These are phyloP conservation scores for Semaprochilodus insignis DNA, from an alignment of 2,797 vertebrate genomes.

Conservation along the genomic window DNA sequence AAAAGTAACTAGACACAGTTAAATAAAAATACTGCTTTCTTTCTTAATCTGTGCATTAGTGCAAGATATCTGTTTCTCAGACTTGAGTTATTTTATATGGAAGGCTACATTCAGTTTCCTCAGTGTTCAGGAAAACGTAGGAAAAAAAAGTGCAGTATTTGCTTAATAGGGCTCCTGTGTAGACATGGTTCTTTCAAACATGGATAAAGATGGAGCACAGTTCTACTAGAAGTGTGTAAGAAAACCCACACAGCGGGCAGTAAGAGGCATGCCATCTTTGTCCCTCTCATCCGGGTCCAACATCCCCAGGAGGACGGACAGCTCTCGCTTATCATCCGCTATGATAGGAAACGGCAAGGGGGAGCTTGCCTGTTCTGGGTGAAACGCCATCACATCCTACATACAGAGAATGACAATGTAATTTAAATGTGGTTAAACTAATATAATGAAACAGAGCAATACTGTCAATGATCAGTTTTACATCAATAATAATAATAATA, in stretches of 20 bases:
- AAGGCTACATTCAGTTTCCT: too few relatives aligned
- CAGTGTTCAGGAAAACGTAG: too few relatives aligned
- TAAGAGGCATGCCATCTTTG: slow-evolving; percentile 89
- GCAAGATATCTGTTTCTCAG: too few relatives aligned
- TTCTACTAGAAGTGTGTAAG: neutral
- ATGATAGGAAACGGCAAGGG: slow-evolving; percentile 94
- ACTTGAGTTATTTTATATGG: too few relatives aligned
- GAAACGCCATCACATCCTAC: slow-evolving; percentile 90
- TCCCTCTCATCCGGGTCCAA: slow-evolving; percentile 93
- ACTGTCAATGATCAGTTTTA: too few relatives aligned
- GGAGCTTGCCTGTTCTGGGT: slow-evolving; percentile 63
- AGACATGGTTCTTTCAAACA: too few relatives aligned
- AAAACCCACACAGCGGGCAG: slow-evolving; percentile 91
- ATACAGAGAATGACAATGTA: neutral
- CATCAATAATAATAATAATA: too few relatives aligned
- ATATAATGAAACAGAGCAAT: neutral
- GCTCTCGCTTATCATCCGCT: slow-evolving; percentile 87
- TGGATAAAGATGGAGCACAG: too few relatives aligned
- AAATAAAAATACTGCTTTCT: too few relatives aligned
- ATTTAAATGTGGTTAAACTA: neutral
- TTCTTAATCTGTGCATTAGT: too few relatives aligned
- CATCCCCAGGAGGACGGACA: slow-evolving; percentile 91
- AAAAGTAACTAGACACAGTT: neutral
- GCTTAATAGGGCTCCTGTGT: too few relatives aligned
- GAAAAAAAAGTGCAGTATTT: too few relatives aligned